Evolutionary conservation across 1,140 invertebrate species (phyloP), one percentile per base, ranked within the genome.

Genomic region (Choristoneura fumiferana): DNA sequence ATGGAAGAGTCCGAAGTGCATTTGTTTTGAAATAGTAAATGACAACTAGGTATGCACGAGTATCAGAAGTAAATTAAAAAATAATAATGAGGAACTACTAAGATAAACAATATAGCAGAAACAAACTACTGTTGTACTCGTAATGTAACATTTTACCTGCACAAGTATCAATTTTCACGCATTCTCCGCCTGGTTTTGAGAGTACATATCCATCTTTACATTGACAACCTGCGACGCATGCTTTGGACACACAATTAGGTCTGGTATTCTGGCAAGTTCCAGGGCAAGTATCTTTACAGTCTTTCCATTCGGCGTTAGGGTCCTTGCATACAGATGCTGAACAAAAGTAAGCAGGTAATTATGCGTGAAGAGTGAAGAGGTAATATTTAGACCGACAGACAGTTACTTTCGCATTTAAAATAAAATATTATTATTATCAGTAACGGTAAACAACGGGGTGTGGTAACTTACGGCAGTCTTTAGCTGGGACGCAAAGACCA

Each of bases 191-290:
- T 54, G 22, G 22, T 8, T 36, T 54, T 22, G 43, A 49, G 22
- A 35, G 14, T 12, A 54, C 36, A n/a, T 36, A 54, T 14, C 53
- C 53, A 9, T 54, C 53, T 34, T 36, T 54, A 13, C 53, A 54
- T 14, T 36, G 10, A 14, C 53, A 54, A 9, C 53, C 33, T 1
- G 53, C 17, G 18, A 4, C 12, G 22, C 43, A 49, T 3, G 4
- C 6, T 29, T 49, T 29, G 10, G 0, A 22, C 18, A 8, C 1
- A n/a, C 43, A 49, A 15, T 12, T 0, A 8, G 43, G 43, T 22
- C 29, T 49, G 6, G 43, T 49, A n/a, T 49, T 49, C 9, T 49
- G 0, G 18, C 43, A 49, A 12, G 43, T 49, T 5, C 43, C 43
- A 9, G 43, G 43, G 18, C 43, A 49, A 6, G 43, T 1, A n/a